These are phyloP conservation scores for Balearica regulorum DNA, from an alignment of 2,797 vertebrate species.

Conservation along the genomic window DNA sequence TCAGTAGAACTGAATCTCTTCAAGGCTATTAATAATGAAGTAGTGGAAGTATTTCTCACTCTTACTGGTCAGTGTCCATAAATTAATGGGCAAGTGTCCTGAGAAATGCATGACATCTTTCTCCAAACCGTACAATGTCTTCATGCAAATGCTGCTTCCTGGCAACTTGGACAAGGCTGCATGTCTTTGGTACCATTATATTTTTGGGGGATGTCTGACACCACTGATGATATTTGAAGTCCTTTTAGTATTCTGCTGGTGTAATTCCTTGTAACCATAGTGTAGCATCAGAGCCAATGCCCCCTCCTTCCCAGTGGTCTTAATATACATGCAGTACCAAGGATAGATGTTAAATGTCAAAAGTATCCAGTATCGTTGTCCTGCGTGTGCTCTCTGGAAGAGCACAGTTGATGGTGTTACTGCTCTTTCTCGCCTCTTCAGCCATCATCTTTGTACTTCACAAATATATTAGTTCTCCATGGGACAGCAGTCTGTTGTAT, in stretches of 20 bases:
- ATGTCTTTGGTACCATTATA: background rate
- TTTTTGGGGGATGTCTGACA: background rate
- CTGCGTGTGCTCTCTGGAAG: background rate
- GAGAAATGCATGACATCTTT: background rate
- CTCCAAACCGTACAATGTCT: background rate
- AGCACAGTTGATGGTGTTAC: background rate
- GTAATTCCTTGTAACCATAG: background rate
- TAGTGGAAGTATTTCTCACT: background rate
- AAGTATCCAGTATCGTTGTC: conserved; percentile 29
- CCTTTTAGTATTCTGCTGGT: background rate
- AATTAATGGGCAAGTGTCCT: background rate
- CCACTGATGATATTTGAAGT: background rate
- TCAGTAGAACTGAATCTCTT: background rate
- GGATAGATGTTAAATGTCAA: conserved; percentile 53
- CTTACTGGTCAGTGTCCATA: background rate
- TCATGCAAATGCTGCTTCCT: background rate
- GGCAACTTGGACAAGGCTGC: background rate
- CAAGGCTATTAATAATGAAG: background rate
- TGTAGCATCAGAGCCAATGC: rapidly evolving
- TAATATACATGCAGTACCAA: background rate
- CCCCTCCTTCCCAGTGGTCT: background rate
- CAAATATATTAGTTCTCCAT: background rate
- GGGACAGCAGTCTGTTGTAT: background rate
- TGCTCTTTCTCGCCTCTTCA: background rate
- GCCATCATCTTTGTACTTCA: background rate